Evolutionary conservation across 2,113 vertebrate species (phyloP), one percentile per base, ranked within the genome.

Genomic region (Uropsilus gracilis): DNA sequence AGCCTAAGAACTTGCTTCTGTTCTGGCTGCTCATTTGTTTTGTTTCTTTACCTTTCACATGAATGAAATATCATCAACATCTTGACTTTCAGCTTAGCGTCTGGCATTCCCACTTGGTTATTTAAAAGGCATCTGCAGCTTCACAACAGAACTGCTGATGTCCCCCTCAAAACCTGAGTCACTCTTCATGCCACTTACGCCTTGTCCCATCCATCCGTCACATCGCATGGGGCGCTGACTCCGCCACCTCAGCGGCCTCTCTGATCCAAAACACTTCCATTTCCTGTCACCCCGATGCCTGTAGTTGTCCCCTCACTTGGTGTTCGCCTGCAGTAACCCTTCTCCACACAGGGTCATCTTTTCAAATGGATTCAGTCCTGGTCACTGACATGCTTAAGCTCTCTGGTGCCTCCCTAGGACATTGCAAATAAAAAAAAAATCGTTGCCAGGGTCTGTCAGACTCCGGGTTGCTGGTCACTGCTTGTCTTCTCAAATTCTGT

Each of bases 331-430:
- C 63, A 61, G 75, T 32, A 82, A 90, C 61, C n/a, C 75, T 16
- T 86, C n/a, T 89, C 63, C 30, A 30, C 18, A 42, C 20, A 91
- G 93, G 16, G 7, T 63, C 44, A 86, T 55, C 77, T 82, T 90
- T 91, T 83, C 86, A 59, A 75, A 81, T 9, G 76, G 81, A 64
- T 76, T 81, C 39, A 76, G 63, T 68, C 93, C 50, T 68, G 61
- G 32, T 73, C 26, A 34, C 50, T 84, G 39, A 61, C 11, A 76
- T 89, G 48, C 44, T 75, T 73, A 88, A 90, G 66, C 3, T 86
- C 77, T 87, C 71, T 28, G 55, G 20, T 44, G 63, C 46, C 53
- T 69, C 80, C 18, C 64, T 90, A 3, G 37, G 55, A 85, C 46
- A 87, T 55, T 93, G 50, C n/a, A n/a, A n/a, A n/a, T n/a, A n/a